Evolutionary conservation across 2,113 vertebrate species (phyloP), one percentile per base, ranked within the genome.

Genomic region (Trachemys scripta): DNA sequence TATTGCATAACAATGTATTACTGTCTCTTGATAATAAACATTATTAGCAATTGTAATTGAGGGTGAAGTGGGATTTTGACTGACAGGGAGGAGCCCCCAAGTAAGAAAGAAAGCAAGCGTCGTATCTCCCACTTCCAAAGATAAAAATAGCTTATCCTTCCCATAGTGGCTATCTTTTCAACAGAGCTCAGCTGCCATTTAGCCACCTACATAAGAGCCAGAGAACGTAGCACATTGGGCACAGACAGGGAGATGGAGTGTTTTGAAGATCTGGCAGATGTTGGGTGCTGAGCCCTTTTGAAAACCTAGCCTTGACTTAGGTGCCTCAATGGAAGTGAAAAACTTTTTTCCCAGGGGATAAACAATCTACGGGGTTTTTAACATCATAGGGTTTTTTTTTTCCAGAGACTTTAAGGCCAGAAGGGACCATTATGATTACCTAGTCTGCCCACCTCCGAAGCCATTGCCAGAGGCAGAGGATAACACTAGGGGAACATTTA

Each of bases 21-120:
- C 35, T 35, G 3, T 94, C 92, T 79, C 57, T 62, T 88, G 56
- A 45, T 78, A 49, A 57, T 51, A 84, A 65, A 38, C 84, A 76
- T 89, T 93, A 95, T 82, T 92, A 54, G 94, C 65, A 95, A 80
- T 31, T 9, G 59, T 86, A 90, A 92, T 85, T 94, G 95, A 82
- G 95, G 96, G 86, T 29, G 31, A 84, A 84, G 82, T 10, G 54
- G 45, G 80, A 50, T 5, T 89, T 86, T 92, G 59, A 27, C 91
- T 82, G n/a, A 24, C 49, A 27, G 2, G 25, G 79, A 92, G 88
- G 88, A 88, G 90, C 62, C 96, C 75, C 54, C 24, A 90, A 87
- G 25, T 19, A 85, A 17, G 25, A 29, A 45, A 79, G 25, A 38
- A 38, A 81, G 50, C 53, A 22, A 7, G 45, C 45, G 8, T 47